These are phyloP conservation scores for Dromococcyx pavoninus DNA, from an alignment of 2,797 vertebrate genomes.

Conservation along the genomic window DNA sequence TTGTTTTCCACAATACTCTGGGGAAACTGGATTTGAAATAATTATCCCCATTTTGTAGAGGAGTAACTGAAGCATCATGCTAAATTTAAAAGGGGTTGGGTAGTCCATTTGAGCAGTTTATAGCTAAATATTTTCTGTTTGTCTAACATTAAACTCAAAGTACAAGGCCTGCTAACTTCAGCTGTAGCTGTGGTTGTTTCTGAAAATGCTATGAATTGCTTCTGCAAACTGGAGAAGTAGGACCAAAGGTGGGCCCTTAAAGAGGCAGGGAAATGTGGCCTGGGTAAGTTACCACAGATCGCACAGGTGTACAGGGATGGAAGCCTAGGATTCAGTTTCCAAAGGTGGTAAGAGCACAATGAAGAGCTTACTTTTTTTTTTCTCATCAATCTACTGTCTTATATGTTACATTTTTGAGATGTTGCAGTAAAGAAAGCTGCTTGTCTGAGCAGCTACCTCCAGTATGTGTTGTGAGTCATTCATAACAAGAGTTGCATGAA, in stretches of 20 bases:
- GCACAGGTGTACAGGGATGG: not conserved
- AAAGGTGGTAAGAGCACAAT: fast-evolving
- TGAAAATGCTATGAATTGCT: not conserved
- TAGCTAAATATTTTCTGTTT: not conserved
- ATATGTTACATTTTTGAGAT: not conserved
- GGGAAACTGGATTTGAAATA: not conserved
- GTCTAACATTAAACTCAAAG: not conserved
- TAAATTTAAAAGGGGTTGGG: not conserved
- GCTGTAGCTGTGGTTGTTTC: not conserved
- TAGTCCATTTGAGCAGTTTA: not conserved
- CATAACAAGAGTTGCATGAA: not conserved
- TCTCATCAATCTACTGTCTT: not conserved
- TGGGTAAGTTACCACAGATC: not conserved
- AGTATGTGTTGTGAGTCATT: not conserved
- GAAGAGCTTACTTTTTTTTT: not conserved
- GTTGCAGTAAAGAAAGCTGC: not conserved
- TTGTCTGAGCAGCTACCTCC: not conserved
- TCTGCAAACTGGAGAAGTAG: not conserved
- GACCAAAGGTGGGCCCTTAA: not conserved
- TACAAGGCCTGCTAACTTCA: not conserved
- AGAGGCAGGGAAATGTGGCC: not conserved
- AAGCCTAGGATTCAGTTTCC: not conserved
- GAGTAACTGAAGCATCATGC: not conserved
- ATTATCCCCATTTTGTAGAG: not conserved
- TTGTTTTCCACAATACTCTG: not conserved